Evolutionary conservation across 92 coral and sea anemone genomes (phyloP).

Genomic region (Montipora capitata): DNA sequence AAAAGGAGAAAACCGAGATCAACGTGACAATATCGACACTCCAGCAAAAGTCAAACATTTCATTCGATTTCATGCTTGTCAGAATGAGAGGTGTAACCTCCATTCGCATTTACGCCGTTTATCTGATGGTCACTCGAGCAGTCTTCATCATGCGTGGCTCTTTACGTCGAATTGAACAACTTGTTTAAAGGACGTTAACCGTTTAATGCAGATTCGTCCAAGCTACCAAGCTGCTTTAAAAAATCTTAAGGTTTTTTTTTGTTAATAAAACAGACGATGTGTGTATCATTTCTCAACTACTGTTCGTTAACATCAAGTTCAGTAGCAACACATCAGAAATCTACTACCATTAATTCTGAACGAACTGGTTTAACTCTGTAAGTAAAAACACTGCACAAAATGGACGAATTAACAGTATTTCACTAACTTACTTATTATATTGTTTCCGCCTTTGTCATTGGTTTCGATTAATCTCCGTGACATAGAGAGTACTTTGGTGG

Average conservation of each 20-base stretch:
- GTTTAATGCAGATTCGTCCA: neutral
- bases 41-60: neutral
- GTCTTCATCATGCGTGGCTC: neutral
- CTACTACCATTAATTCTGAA: neutral
- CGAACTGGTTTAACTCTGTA: neutral
- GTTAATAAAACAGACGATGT: too few relatives aligned
- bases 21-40: neutral
- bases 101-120: neutral
- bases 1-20: neutral
- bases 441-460: neutral
- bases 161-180: neutral
- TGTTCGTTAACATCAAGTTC: neutral
- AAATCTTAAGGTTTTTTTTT: too few relatives aligned
- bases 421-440: neutral
- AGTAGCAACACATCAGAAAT: neutral
- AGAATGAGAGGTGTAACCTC: neutral
- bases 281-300: neutral
- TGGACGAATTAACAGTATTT: neutral
- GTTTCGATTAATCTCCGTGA: neutral
- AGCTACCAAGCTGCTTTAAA: too few relatives aligned
- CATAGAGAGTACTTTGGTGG: neutral
- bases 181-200: neutral
- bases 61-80: neutral
- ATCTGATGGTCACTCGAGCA: slow-evolving; percentile 12
- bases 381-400: neutral